Conservation (phyloP, 1,140 invertebrate genomes). For the Holotrichia oblita region DNA sequence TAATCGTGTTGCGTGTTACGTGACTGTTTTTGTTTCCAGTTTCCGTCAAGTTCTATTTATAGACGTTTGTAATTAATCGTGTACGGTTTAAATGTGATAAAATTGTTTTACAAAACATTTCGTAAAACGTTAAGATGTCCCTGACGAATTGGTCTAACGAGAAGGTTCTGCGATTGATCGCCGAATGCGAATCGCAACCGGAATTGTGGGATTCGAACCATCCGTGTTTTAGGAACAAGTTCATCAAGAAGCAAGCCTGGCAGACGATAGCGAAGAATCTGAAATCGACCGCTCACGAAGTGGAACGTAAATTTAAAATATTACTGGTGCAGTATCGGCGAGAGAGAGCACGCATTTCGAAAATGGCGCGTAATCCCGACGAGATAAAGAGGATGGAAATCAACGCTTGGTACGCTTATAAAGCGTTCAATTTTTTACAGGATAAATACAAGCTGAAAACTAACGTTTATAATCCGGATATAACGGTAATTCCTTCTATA, state of each 20-base stretch:
- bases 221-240: neutral
- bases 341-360: neutral
- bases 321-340: neutral
- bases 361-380: neutral
- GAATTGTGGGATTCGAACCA: neutral
- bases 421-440: neutral
- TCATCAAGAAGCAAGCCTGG: neutral
- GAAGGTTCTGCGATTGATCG: neutral
- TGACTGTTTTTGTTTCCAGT: no score
- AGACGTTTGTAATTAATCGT: no score
- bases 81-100: no score
- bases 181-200: neutral
- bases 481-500: no score
- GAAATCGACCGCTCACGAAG: neutral
- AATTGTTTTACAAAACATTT: no score
- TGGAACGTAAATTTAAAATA: neutral
- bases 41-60: no score
- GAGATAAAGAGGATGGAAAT: neutral
- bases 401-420: neutral
- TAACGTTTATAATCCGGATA: no score
- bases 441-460: no score
- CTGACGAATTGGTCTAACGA: neutral
- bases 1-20: no score
- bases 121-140: no score
- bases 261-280: neutral